A percentile compares a stretch with the other conserved stretches of the same genome.
Conservation (phyloP, 2,797 vertebrate species). For the Choloepus didactylus region DNA sequence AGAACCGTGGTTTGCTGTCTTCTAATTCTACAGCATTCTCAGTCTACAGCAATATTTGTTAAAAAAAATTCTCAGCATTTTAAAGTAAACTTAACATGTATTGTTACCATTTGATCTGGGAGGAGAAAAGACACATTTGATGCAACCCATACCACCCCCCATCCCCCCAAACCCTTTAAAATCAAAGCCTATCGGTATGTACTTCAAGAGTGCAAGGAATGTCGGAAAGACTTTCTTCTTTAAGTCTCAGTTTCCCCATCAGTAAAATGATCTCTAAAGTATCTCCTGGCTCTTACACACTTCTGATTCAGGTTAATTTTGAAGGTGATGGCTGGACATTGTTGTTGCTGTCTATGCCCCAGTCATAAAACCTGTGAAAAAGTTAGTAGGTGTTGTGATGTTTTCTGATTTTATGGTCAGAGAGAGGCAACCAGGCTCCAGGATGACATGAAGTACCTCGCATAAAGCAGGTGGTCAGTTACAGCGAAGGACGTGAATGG, state of each 20-base stretch:
- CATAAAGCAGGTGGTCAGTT: background rate
- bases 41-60: background rate
- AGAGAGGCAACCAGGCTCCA: background rate
- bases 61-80: background rate
- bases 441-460: background rate
- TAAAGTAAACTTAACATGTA: constrained; percentile 1
- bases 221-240: background rate
- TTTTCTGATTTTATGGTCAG: background rate
- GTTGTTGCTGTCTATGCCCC: background rate
- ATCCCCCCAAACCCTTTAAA: background rate
- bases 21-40: background rate
- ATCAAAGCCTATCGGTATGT: background rate
- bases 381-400: background rate
- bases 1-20: background rate
- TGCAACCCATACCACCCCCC: background rate
- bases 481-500: background rate
- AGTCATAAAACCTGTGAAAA: background rate
- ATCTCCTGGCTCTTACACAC: background rate
- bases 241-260: background rate
- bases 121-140: background rate
- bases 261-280: constrained; percentile 8
- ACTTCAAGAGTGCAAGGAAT: background rate
- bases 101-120: background rate
- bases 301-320: background rate
- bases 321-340: background rate